Conservation (phyloP, 2,888 invertebrate species). For the Drosophila tanythrix region DNA sequence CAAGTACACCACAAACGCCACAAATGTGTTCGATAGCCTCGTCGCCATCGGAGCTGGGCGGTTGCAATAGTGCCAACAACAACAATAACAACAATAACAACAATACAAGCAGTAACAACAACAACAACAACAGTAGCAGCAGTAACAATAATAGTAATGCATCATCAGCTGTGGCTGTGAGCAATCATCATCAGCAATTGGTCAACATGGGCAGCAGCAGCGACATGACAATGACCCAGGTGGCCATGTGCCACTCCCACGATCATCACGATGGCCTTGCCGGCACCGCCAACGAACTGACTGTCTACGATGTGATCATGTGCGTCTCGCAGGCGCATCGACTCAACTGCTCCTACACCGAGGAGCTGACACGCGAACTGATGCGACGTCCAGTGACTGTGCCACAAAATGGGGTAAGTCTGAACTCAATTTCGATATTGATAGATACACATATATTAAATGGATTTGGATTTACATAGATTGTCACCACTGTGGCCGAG, state of each 20-base stretch:
- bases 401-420: conserved; percentile 85
- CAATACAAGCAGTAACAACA: conserved; percentile 39
- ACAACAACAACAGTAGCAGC: conserved; percentile 64
- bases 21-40: conserved; percentile 85
- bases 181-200: conserved; percentile 68
- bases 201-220: conserved; percentile 67
- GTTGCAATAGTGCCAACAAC: conserved; percentile 83
- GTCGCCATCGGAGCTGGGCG: conserved; percentile 84
- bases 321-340: conserved; percentile 94
- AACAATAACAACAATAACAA: conserved; percentile 59
- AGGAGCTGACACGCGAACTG: conserved; percentile 91
- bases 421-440: not conserved
- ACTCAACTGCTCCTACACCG: conserved; percentile 94
- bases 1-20: conserved; percentile 86
- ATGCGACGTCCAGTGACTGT: conserved; percentile 89
- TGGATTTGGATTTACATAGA: conserved; percentile 73
- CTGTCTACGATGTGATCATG: conserved; percentile 92
- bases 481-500: conserved; percentile 88
- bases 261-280: conserved; percentile 82
- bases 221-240: conserved; percentile 57
- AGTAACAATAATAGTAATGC: conserved; percentile 71
- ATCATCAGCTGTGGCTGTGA: conserved; percentile 71
- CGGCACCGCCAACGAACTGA: conserved; percentile 86
- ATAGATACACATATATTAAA: not conserved
- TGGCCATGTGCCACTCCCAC: conserved; percentile 69